Conservation (phyloP, 1,140 invertebrate species). For the Saccostrea cuccullata region DNA sequence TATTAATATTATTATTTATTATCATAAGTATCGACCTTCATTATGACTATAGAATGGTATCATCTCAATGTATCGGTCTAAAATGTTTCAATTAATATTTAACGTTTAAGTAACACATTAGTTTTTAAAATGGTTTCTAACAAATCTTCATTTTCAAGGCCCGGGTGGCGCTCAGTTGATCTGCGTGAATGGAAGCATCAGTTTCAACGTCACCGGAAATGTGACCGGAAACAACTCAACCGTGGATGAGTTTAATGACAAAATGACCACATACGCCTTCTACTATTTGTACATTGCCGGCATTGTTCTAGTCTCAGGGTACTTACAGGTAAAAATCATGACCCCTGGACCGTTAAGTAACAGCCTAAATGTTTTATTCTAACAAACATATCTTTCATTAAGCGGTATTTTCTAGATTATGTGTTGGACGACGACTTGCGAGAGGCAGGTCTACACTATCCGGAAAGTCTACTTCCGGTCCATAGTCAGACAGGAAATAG, state of each 20-base stretch:
- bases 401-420: conserved; percentile 59
- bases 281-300: conserved; percentile 69
- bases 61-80: no score
- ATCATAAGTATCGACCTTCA: no score
- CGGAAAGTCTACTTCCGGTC: conserved; percentile 81
- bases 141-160: neutral
- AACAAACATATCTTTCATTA: neutral
- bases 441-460: conserved; percentile 72
- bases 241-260: conserved; percentile 59
- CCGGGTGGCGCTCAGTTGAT: neutral
- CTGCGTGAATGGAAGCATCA: neutral
- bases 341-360: no score
- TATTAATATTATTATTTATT: no score
- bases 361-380: neutral
- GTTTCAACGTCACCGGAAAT: neutral
- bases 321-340: conserved; percentile 64
- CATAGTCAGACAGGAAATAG: conserved; percentile 91
- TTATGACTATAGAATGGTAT: no score
- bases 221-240: neutral
- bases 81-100: no score
- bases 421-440: conserved; percentile 70
- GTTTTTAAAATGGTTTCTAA: no score
- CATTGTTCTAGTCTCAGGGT: conserved; percentile 61
- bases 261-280: conserved; percentile 68
- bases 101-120: no score